Conservation (phyloP, 2,888 invertebrate species). For the Napeogenes sylphis region DNA sequence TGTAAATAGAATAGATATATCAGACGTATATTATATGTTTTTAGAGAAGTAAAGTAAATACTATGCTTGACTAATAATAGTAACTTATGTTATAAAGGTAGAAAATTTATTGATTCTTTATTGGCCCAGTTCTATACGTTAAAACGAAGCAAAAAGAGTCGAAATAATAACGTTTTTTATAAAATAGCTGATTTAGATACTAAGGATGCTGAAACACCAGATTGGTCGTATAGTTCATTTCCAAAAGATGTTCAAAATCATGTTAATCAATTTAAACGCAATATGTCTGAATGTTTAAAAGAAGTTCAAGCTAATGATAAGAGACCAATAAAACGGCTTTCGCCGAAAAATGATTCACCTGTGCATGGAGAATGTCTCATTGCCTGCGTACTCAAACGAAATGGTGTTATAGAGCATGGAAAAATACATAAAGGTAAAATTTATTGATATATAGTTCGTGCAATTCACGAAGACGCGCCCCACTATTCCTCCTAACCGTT, state of each 20-base stretch:
- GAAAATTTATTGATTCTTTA: no score
- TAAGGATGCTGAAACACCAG: constrained; percentile 39
- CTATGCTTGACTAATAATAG: no score
- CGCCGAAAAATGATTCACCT: constrained; percentile 60
- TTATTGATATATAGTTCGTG: no score
- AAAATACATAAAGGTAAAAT: constrained; percentile 63
- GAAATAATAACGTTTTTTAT: neutral
- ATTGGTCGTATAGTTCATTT: constrained; percentile 76
- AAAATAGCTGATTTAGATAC: constrained; percentile 27
- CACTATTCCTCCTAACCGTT: no score
- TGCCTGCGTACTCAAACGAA: constrained; percentile 66
- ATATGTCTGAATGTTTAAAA: constrained; percentile 66
- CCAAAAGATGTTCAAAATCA: constrained; percentile 52
- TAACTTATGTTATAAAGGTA: no score
- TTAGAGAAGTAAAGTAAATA: no score
- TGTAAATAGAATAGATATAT: neutral
- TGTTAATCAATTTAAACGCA: constrained; percentile 58
- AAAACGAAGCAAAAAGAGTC: neutral
- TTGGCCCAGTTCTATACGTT: no score
- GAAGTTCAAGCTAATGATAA: constrained; percentile 60
- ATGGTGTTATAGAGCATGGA: constrained; percentile 56
- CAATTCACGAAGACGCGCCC: no score
- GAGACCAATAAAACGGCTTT: constrained; percentile 50
- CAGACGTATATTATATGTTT: no score
- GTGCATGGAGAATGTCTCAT: constrained; percentile 68